phyloP scores from a whole-genome alignment of 2,797 vertebrate genomes.

The Smutsia gigantea region DNA sequence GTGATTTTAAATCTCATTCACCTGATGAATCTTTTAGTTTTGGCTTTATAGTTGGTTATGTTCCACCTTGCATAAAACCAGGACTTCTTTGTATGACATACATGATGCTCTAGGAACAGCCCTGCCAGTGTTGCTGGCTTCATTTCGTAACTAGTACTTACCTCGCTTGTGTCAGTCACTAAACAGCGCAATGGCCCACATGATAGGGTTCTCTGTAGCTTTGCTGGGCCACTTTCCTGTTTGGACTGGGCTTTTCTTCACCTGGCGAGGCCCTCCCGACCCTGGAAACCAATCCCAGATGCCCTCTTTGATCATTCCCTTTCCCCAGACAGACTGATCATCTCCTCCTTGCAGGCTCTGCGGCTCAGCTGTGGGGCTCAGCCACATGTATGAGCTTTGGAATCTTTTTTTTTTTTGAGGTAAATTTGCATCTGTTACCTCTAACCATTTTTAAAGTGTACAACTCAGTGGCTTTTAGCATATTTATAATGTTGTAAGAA shows the following conservation, averaged over 20 bases:
- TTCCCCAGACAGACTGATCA: neutral
- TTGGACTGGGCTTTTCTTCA: neutral
- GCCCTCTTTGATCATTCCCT: neutral
- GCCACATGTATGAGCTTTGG: neutral
- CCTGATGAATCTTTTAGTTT: constrained; percentile 22
- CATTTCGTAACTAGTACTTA: neutral
- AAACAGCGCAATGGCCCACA: neutral
- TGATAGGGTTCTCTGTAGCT: neutral
- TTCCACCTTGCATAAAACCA: neutral
- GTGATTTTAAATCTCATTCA: constrained; percentile 33
- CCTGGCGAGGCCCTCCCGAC: neutral
- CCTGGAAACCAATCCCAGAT: neutral
- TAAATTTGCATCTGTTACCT: neutral
- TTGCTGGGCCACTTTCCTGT: neutral
- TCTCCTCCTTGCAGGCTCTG: neutral
- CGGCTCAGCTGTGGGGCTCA: neutral
- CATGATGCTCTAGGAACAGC: neutral
- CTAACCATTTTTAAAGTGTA: constrained; percentile 7
- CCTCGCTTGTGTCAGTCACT: neutral
- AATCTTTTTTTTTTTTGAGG: neutral
- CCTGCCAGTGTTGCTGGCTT: neutral
- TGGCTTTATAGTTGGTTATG: neutral
- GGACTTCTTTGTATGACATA: neutral
- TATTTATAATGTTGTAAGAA: neutral
- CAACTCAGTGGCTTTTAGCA: neutral